phyloP scores from a whole-genome alignment of 2,797 vertebrate genomes.

The Novumbra hubbsi region DNA sequence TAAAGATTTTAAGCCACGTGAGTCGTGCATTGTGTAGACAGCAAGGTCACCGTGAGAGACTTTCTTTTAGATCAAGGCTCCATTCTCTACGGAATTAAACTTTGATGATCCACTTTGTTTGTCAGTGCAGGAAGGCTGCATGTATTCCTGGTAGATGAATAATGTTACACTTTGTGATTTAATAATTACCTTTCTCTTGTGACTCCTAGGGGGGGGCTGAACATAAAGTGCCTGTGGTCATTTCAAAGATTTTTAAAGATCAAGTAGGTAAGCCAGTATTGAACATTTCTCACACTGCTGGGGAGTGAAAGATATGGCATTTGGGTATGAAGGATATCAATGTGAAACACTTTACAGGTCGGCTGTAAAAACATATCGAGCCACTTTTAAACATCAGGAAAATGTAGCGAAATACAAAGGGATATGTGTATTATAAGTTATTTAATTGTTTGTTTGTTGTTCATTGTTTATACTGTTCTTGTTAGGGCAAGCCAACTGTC shows the following conservation, averaged over 20 bases:
- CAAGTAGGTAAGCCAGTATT: slow-evolving; percentile 85
- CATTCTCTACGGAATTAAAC: slow-evolving; percentile 22
- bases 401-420: no score
- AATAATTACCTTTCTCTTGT: slow-evolving; percentile 36
- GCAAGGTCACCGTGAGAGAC: background rate
- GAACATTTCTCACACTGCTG: slow-evolving; percentile 19
- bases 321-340: slow-evolving; percentile 15
- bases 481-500: no score
- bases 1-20: background rate
- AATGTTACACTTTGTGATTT: background rate
- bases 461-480: no score
- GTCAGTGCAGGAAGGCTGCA: slow-evolving; percentile 12
- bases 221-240: slow-evolving; percentile 91
- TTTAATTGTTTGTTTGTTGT: no score
- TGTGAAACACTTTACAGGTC: background rate
- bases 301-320: slow-evolving; percentile 4
- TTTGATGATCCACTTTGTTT: slow-evolving; percentile 23
- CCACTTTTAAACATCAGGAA: no score
- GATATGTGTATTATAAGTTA: no score
- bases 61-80: slow-evolving; percentile 24
- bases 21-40: background rate
- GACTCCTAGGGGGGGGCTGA: slow-evolving; percentile 89
- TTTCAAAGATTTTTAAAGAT: slow-evolving; percentile 95
- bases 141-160: background rate
- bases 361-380: no score